Conservation (phyloP, 2,113 vertebrate genomes). For the Vulpes lagopus region DNA sequence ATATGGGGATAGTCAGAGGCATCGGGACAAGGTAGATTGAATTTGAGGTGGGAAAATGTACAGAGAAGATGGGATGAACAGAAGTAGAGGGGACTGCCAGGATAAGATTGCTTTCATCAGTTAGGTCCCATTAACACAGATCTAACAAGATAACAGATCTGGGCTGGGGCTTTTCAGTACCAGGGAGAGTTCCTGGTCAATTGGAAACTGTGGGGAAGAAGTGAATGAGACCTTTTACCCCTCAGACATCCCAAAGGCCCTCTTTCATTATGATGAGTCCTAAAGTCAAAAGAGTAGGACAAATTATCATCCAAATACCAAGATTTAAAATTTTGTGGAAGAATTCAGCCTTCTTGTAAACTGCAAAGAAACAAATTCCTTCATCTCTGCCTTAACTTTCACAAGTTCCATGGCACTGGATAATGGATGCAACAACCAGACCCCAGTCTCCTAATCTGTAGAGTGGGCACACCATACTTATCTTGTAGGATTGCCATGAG, state of each 20-base stretch:
- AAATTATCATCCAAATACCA: neutral
- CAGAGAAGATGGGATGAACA: neutral
- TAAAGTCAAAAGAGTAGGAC: accelerated
- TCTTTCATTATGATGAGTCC: neutral
- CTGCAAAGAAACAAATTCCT: neutral
- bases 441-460: neutral
- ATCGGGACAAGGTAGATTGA: accelerated
- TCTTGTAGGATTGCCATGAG: neutral
- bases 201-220: accelerated
- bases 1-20: accelerated
- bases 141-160: no score
- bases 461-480: neutral
- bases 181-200: neutral
- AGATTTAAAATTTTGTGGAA: neutral
- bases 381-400: neutral
- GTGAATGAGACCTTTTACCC: accelerated
- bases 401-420: accelerated
- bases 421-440: accelerated
- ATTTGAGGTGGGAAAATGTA: neutral
- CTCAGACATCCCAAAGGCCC: neutral
- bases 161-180: neutral
- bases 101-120: accelerated
- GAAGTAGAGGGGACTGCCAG: accelerated
- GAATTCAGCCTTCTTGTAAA: neutral
- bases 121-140: neutral